Base-by-base conservation (phyloP, 1,140 invertebrate species). In the Zaprionus gabonicus region DNA sequence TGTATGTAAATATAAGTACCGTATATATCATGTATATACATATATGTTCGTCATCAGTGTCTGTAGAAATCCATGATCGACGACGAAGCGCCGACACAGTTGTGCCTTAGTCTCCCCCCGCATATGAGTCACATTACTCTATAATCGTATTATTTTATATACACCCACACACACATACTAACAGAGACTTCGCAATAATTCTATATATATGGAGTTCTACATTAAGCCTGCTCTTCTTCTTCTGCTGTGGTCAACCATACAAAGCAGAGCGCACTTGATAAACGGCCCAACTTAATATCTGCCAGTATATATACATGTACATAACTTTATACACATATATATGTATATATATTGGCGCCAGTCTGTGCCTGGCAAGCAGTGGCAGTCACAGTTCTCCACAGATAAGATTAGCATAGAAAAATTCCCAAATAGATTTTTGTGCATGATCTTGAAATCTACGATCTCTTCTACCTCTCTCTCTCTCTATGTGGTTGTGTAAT, bases 351-450 rank as follows among this genome's bases (percentile, higher is more conserved):
- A 36, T 38, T 49, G 23, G 25, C 25, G 46, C 62, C 28, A 66
- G 36, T 28, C 64, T 56, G 49, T 17, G 64, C 31, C 36, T 38
- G 36, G 36, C 12, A 38, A 38, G 36, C 13, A 38, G 36, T 38
- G 3, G 36, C 36, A 46, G 41, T 7, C 9, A 34, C 9, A 7
- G 41, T n/a, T 17, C n/a, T n/a, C n/a, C 41, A 46, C 74, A 66
- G 74, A 76, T 76, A 76, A 76, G 74, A 76, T 76, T 76, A 76
- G 62, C 69, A 76, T 72, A 72, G 51, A 13, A 60, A 36, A 60
- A 65, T 31, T 66, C 20, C 12, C 13, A 57, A 72, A 31, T 59
- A 2, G n/a, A 73, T 67, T 9, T 46, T 7, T n/a, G n/a, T 46
- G 15, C 27, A 31, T 17, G 56, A 60, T 56, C 53, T 58, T 17